phyloP scores from a whole-genome alignment of 1,140 invertebrate genomes.

The Drosophila baimaii region DNA sequence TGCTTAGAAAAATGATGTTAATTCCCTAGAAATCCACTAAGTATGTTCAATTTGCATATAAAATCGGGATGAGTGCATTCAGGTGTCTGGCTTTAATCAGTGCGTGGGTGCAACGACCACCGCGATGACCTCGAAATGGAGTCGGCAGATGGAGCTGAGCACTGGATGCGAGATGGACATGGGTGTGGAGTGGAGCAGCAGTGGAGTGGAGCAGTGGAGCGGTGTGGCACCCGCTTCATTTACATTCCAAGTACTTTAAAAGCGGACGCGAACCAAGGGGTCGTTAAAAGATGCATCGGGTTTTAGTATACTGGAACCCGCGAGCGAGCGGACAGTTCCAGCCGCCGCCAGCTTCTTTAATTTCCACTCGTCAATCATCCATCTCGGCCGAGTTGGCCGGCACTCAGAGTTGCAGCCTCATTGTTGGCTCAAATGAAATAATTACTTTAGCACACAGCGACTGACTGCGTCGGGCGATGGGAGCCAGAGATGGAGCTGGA shows the following conservation, averaged over 20 bases:
- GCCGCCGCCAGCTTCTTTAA: conserved; percentile 78
- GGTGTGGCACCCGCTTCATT: conserved; percentile 74
- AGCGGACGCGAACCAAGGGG: conserved; percentile 52
- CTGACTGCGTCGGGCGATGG: conserved; percentile 40
- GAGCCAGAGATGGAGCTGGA: conserved; percentile 6
- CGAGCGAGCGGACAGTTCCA: conserved; percentile 41
- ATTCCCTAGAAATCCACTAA: neutral
- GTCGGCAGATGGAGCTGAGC: conserved; percentile 24
- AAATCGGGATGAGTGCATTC: conserved; percentile 14
- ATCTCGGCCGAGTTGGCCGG: conserved; percentile 53
- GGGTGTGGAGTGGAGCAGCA: conserved; percentile 10
- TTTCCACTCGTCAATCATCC: conserved; percentile 80
- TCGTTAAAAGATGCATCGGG: conserved; percentile 71
- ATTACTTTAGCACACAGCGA: conserved; percentile 78
- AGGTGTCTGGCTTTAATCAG: conserved; percentile 7
- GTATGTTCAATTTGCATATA: conserved; percentile 24
- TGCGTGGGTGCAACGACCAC: conserved; percentile 68
- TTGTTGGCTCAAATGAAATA: conserved; percentile 83
- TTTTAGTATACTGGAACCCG: conserved; percentile 50
- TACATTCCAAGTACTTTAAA: conserved; percentile 80
- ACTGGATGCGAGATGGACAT: conserved; percentile 30
- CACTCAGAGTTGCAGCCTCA: conserved; percentile 77
- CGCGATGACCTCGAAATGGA: conserved; percentile 60
- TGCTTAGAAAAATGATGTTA: neutral
- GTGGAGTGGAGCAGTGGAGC: conserved; percentile 10